phyloP scores from a whole-genome alignment of 92 coral and sea anemone species.

The Micromussa lordhowensis region DNA sequence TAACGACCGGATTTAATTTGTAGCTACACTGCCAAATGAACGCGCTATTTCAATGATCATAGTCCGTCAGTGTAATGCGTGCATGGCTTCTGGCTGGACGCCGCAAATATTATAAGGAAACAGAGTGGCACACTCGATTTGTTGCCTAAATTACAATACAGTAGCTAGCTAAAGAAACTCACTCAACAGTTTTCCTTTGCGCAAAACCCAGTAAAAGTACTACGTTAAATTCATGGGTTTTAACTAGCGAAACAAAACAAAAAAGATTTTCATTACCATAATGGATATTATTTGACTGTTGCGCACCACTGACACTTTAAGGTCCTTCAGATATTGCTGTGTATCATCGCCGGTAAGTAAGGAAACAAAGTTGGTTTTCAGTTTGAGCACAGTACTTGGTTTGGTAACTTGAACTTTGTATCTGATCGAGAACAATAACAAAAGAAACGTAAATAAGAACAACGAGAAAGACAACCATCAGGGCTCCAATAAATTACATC shows the following conservation, averaged over 20 bases:
- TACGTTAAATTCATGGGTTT: neutral
- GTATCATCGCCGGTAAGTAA: constrained; percentile 42
- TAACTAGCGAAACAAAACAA: neutral
- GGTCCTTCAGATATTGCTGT: constrained; percentile 45
- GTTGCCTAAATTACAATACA: neutral
- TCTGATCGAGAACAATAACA: constrained; percentile 23
- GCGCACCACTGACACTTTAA: constrained; percentile 64
- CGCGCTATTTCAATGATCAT: neutral
- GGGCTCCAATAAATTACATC: neutral
- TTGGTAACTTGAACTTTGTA: constrained; percentile 62
- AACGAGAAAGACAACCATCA: neutral
- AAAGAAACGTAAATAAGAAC: neutral
- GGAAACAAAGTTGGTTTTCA: constrained; percentile 57
- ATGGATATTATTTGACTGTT: constrained; percentile 54
- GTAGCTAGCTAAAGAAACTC: neutral
- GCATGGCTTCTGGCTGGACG: neutral
- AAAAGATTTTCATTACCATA: constrained; percentile 47
- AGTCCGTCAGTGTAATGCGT: neutral
- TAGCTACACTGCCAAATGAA: neutral
- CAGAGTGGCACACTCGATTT: neutral
- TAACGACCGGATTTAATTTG: neutral
- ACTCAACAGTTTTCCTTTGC: neutral
- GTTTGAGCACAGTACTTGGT: constrained; percentile 65
- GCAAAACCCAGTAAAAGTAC: neutral
- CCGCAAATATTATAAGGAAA: too few species aligned